phyloP scores from a whole-genome alignment of 2,113 vertebrate species.

The Pogona vitticeps region DNA sequence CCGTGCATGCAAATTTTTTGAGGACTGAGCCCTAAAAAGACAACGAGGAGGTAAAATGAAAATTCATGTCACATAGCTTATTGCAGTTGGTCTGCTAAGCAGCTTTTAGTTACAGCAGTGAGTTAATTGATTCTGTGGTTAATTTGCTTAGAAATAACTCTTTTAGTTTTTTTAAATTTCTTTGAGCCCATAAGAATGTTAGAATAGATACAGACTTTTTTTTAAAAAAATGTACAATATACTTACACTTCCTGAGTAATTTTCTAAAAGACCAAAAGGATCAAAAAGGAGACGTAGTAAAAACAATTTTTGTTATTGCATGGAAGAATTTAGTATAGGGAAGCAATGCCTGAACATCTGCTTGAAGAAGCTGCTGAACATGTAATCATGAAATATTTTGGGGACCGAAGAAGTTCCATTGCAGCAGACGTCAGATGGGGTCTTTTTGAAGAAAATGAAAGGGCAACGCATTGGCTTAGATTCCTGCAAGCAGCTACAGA shows the following conservation, averaged over 20 bases:
- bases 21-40: neutral
- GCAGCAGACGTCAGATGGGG: neutral
- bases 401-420: neutral
- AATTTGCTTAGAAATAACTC: conserved; percentile 1
- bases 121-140: neutral
- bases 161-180: neutral
- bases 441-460: neutral
- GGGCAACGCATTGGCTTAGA: neutral
- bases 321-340: neutral
- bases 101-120: neutral
- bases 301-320: conserved; percentile 7
- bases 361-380: conserved; percentile 10
- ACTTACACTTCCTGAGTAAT: neutral
- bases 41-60: neutral
- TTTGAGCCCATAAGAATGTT: accelerated
- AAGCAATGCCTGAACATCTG: neutral
- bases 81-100: neutral
- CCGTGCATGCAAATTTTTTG: neutral
- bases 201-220: neutral
- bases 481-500: neutral
- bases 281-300: neutral
- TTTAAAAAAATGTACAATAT: neutral
- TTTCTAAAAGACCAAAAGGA: neutral
- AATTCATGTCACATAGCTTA: neutral
- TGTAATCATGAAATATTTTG: neutral